Conservation (phyloP, 1,140 invertebrate species). For the Ridgeia piscesae region DNA sequence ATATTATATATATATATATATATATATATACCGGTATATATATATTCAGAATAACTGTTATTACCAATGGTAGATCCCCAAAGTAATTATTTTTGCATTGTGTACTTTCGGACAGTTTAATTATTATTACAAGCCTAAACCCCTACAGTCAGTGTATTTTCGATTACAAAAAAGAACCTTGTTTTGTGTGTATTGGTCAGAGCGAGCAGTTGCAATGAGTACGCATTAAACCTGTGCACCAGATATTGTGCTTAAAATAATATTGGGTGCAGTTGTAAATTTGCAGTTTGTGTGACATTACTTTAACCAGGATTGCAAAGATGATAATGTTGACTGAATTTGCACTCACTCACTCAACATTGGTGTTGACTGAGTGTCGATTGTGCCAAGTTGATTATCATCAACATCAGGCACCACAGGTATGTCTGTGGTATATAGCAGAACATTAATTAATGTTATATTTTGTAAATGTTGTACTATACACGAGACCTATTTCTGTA, state of each 20-base stretch:
- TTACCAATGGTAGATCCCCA: too few species aligned
- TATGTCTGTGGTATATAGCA: background rate
- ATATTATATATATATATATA: too few species aligned
- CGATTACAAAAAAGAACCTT: background rate
- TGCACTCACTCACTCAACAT: too few species aligned
- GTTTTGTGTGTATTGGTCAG: background rate
- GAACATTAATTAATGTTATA: background rate
- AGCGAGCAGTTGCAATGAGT: background rate
- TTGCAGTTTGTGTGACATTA: background rate
- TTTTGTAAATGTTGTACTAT: background rate
- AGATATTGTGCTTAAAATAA: background rate
- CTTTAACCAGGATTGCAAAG: background rate
- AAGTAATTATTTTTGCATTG: too few species aligned
- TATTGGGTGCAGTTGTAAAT: background rate
- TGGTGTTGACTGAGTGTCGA: background rate
- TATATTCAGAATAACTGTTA: too few species aligned
- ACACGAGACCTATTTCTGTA: background rate
- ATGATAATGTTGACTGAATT: too few species aligned
- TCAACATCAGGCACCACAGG: background rate
- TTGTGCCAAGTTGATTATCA: background rate
- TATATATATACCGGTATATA: too few species aligned
- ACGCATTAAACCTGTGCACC: background rate
- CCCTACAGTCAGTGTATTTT: too few species aligned
- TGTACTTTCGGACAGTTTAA: too few species aligned
- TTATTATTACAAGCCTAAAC: too few species aligned